These are phyloP conservation scores for Microtus richardsoni DNA, from an alignment of 2,113 vertebrate genomes.

Conservation along the genomic window DNA sequence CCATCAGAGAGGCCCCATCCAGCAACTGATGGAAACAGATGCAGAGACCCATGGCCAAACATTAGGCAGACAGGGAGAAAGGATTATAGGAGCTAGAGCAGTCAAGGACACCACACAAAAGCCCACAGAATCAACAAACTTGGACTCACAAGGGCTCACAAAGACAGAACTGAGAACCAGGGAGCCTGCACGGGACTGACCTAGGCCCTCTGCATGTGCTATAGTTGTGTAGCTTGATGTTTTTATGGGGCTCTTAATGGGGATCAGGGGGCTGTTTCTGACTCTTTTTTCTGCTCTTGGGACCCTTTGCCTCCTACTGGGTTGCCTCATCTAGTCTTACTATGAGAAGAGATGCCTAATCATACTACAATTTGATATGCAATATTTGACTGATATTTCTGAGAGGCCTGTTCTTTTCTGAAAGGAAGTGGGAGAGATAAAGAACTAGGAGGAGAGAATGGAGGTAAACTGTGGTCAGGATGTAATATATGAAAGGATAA, in stretches of 20 bases:
- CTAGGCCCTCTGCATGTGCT: background rate
- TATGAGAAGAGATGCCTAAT: background rate
- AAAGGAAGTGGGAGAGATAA: background rate
- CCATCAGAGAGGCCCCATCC: background rate
- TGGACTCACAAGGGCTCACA: background rate
- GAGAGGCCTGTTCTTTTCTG: background rate
- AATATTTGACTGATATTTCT: background rate
- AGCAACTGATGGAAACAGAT: background rate
- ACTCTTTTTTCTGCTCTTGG: background rate
- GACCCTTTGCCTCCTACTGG: background rate
- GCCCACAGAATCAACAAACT: background rate
- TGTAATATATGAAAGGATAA: background rate
- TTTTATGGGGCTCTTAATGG: fast-evolving
- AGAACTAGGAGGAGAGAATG: background rate
- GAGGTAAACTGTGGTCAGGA: background rate
- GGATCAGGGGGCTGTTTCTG: background rate
- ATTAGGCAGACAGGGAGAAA: background rate
- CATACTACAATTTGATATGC: background rate
- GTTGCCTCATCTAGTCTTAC: background rate
- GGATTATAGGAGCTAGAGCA: background rate
- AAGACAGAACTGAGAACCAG: background rate
- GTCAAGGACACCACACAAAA: background rate
- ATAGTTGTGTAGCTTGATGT: background rate
- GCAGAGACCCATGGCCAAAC: background rate
- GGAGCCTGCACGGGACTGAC: background rate